These are phyloP conservation scores for Leptopterna dolabrata DNA, from an alignment of 2,888 invertebrate genomes.

Conservation along the genomic window DNA sequence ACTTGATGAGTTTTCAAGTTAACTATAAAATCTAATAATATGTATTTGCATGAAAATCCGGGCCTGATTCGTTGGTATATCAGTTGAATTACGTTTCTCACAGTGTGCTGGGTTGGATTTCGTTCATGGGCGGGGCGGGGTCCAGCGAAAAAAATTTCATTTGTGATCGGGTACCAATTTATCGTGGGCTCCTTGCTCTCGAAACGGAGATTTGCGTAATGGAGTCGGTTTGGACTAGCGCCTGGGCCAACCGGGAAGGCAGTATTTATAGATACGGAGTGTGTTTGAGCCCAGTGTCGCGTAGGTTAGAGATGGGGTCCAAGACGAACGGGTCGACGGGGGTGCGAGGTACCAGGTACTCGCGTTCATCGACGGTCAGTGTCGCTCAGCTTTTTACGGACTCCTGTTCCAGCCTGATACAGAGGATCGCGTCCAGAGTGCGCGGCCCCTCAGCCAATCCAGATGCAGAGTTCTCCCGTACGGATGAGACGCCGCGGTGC, in stretches of 20 bases:
- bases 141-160: slow-evolving; percentile 15
- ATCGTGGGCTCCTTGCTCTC: not conserved
- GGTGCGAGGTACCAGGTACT: slow-evolving; percentile 68
- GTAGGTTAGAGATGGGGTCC: slow-evolving; percentile 20
- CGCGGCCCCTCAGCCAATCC: slow-evolving; percentile 78
- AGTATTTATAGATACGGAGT: slow-evolving; percentile 46
- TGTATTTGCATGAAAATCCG: too few species aligned
- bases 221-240: slow-evolving; percentile 49
- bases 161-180: slow-evolving; percentile 16
- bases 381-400: slow-evolving; percentile 88
- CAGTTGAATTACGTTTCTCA: too few species aligned
- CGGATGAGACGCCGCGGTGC: slow-evolving; percentile 67
- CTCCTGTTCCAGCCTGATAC: slow-evolving; percentile 86
- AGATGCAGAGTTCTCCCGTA: slow-evolving; percentile 62
- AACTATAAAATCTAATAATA: too few species aligned
- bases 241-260: slow-evolving; percentile 36
- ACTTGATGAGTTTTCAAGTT: too few species aligned
- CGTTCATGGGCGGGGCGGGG: not conserved
- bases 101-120: too few species aligned
- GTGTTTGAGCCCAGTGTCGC: slow-evolving; percentile 44
- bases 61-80: too few species aligned
- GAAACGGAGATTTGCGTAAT: slow-evolving; percentile 40
- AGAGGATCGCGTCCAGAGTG: slow-evolving; percentile 79
- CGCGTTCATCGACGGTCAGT: slow-evolving; percentile 82
- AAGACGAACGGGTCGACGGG: slow-evolving; percentile 51